phyloP scores from a whole-genome alignment of 2,113 vertebrate species.

The Tragelaphus strepsiceros region DNA sequence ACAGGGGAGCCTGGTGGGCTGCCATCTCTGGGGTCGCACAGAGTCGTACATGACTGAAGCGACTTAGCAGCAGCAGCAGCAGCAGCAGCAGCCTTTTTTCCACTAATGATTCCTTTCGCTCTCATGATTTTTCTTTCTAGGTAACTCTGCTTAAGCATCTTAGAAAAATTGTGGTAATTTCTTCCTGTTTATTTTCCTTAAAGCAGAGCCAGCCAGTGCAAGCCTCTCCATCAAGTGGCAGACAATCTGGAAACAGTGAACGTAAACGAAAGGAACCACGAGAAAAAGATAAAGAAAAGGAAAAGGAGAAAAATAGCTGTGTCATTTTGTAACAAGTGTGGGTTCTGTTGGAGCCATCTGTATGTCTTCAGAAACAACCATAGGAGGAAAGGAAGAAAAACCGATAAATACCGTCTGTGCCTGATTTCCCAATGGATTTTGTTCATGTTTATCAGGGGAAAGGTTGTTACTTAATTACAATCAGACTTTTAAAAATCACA shows the following conservation, averaged over 20 bases:
- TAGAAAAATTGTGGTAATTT: neutral
- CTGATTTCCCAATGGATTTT: slow-evolving; percentile 85
- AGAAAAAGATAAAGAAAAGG: slow-evolving; percentile 88
- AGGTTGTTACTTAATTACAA: slow-evolving; percentile 85
- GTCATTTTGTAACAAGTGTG: slow-evolving; percentile 90
- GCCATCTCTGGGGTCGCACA: too few relatives aligned
- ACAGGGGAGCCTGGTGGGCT: too few relatives aligned
- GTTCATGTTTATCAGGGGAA: slow-evolving; percentile 78
- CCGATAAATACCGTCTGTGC: slow-evolving; percentile 95
- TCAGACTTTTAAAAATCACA: slow-evolving; percentile 87
- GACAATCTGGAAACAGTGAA: slow-evolving; percentile 86
- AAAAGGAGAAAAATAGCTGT: slow-evolving; percentile 92
- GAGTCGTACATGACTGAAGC: too few relatives aligned
- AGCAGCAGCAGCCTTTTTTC: neutral
- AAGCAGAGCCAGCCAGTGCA: slow-evolving; percentile 76
- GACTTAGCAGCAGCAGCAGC: too few relatives aligned
- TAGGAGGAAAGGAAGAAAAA: slow-evolving; percentile 80
- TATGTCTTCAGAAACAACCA: slow-evolving; percentile 72
- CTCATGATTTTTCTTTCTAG: neutral
- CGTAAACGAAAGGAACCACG: slow-evolving; percentile 90
- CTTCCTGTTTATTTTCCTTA: slow-evolving; percentile 36
- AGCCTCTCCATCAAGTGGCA: slow-evolving; percentile 85
- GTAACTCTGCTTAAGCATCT: neutral
- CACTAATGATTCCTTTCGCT: neutral
- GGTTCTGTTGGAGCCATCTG: slow-evolving; percentile 72